These are phyloP conservation scores for Lepidochrysops patricia DNA, from an alignment of 2,888 invertebrate species.

Conservation along the genomic window DNA sequence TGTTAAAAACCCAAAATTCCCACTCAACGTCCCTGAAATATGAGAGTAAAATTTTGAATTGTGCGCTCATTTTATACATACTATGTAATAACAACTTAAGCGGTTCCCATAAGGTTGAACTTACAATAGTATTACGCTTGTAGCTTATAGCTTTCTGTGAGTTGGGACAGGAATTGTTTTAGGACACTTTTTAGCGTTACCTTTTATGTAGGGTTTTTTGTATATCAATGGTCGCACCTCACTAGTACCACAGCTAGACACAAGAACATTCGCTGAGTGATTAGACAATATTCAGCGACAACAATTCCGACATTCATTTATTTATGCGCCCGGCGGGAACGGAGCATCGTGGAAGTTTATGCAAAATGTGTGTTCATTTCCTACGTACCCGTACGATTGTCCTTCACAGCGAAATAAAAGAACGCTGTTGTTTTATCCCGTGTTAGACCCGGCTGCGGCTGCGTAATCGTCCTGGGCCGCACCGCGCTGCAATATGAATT, in stretches of 20 bases:
- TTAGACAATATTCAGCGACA: background rate
- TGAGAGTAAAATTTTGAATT: no score
- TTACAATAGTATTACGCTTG: no score
- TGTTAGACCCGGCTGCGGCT: constrained; percentile 24
- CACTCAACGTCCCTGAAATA: no score
- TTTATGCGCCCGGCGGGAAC: background rate
- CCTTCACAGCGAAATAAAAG: constrained; percentile 26
- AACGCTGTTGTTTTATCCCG: constrained; percentile 25
- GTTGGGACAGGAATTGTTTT: no score
- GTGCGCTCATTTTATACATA: no score
- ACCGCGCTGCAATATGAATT: constrained; percentile 61
- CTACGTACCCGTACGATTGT: constrained; percentile 19
- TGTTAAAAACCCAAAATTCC: no score
- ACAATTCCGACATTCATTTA: background rate
- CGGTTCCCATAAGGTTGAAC: no score
- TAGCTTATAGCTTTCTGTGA: no score
- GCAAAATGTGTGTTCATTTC: constrained; percentile 18
- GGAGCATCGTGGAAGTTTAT: constrained; percentile 1
- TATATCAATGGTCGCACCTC: no score
- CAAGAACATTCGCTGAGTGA: background rate
- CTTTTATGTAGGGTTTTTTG: no score
- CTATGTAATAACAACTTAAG: no score
- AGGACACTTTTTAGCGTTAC: no score
- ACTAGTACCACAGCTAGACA: background rate
- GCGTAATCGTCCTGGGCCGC: constrained; percentile 40